Evolutionary conservation across 2,888 invertebrate genomes (phyloP).

Genomic region (Nephrotoma appendiculata): DNA sequence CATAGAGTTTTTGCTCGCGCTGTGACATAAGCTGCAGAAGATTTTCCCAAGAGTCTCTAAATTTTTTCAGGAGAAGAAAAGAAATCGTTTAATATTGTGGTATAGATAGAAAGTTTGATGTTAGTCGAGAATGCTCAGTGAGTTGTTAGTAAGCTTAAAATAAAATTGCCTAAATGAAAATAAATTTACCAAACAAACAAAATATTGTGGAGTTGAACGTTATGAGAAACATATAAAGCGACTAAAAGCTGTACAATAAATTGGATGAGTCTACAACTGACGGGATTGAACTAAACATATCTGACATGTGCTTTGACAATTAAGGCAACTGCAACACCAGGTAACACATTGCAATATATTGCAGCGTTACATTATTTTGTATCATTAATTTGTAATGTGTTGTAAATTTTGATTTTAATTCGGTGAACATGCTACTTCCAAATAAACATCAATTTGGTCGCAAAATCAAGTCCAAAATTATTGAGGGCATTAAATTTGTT

Average conservation of each 20-base stretch:
- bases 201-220: not conserved
- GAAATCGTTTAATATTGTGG: not conserved
- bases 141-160: not conserved
- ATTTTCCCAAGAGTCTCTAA: constrained; percentile 71
- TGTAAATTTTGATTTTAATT: too few species aligned
- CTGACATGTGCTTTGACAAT: not conserved
- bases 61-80: constrained; percentile 6
- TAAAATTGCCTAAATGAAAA: not conserved
- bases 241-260: not conserved
- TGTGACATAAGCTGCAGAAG: constrained; percentile 75
- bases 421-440: too few species aligned
- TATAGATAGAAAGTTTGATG: not conserved
- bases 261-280: not conserved
- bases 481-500: not conserved
- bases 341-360: not conserved
- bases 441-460: too few species aligned
- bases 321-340: too few species aligned
- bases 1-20: constrained; percentile 73
- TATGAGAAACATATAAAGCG: not conserved
- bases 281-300: not conserved
- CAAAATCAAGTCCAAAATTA: too few species aligned
- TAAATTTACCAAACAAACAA: not conserved
- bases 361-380: not conserved
- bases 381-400: too few species aligned
- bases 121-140: not conserved